phyloP scores from a whole-genome alignment of 2,888 invertebrate species.

The Temnothorax unifasciatus region DNA sequence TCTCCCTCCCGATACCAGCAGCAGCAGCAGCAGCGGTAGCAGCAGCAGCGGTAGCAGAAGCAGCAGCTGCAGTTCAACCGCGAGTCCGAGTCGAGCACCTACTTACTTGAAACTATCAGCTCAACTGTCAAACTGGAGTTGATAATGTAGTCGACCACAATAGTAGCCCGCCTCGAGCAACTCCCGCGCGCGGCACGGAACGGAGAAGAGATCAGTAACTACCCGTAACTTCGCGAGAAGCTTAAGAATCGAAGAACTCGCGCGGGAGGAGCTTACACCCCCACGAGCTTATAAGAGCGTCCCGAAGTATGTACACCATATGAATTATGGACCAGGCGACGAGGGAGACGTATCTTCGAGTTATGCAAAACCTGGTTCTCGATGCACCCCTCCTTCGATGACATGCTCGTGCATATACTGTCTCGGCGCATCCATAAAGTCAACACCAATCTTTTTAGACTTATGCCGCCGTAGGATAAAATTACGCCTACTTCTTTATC shows the following conservation, averaged over 20 bases:
- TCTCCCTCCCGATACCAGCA: not conserved
- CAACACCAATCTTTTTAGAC: not conserved
- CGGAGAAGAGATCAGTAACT: slow-evolving; percentile 40
- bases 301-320: slow-evolving; percentile 48
- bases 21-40: slow-evolving; percentile 33
- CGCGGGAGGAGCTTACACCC: slow-evolving; percentile 13
- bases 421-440: slow-evolving; percentile 10
- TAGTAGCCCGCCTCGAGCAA: slow-evolving; percentile 5
- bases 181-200: not conserved
- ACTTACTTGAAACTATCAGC: slow-evolving; percentile 59
- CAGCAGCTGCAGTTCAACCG: slow-evolving; percentile 47
- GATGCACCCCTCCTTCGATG: slow-evolving; percentile 31
- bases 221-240: slow-evolving; percentile 38
- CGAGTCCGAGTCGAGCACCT: slow-evolving; percentile 57
- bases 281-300: slow-evolving; percentile 32
- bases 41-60: slow-evolving; percentile 23
- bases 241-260: slow-evolving; percentile 54
- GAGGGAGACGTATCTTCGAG: slow-evolving; percentile 57
- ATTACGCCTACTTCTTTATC: not conserved
- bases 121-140: slow-evolving; percentile 59
- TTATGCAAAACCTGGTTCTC: slow-evolving; percentile 55
- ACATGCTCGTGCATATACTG: slow-evolving; percentile 24
- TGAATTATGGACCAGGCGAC: slow-evolving; percentile 63
- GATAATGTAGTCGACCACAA: slow-evolving; percentile 53
- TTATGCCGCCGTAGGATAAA: not conserved